Percentiles rank a stretch among this genome's conserved stretches.
Evolutionary conservation across 2,797 vertebrate genomes (phyloP).

Genomic region (Falco concolor): DNA sequence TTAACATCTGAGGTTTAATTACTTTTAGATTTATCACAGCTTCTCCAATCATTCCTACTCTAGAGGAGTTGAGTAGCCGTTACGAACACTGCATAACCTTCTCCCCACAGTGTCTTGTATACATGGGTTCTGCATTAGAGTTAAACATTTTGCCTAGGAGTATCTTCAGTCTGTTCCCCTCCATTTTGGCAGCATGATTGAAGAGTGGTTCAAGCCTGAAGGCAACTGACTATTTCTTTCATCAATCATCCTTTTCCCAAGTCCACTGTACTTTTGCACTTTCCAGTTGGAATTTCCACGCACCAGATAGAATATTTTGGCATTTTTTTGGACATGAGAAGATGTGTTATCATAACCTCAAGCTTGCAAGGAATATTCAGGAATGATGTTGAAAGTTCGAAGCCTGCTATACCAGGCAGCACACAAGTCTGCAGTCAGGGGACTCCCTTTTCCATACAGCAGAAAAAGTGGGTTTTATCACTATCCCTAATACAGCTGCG

Average conservation of each 20-base stretch:
- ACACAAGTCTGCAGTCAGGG: not conserved
- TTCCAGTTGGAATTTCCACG: not conserved
- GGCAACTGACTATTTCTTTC: not conserved
- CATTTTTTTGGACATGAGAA: not conserved
- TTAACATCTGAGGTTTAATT: not conserved
- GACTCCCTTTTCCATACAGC: not conserved
- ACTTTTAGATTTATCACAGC: not conserved
- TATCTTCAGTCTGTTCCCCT: not conserved
- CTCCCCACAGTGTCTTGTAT: not conserved
- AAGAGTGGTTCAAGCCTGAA: not conserved
- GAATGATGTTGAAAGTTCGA: not conserved
- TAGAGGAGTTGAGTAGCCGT: not conserved
- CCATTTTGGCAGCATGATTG: not conserved
- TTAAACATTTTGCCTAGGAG: not conserved
- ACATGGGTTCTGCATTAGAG: not conserved
- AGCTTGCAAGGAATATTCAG: not conserved
- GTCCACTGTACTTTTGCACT: not conserved
- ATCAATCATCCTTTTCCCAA: not conserved
- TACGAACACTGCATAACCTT: not conserved
- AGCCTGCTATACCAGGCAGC: not conserved
- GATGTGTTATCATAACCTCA: not conserved
- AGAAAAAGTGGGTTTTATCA: not conserved
- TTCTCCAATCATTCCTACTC: not conserved
- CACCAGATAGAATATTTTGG: not conserved
- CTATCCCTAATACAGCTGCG: not conserved